Percentiles rank a stretch among this genome's conserved stretches.
phyloP scores from a whole-genome alignment of 1,140 invertebrate species.

The Epicauta chinensis region DNA sequence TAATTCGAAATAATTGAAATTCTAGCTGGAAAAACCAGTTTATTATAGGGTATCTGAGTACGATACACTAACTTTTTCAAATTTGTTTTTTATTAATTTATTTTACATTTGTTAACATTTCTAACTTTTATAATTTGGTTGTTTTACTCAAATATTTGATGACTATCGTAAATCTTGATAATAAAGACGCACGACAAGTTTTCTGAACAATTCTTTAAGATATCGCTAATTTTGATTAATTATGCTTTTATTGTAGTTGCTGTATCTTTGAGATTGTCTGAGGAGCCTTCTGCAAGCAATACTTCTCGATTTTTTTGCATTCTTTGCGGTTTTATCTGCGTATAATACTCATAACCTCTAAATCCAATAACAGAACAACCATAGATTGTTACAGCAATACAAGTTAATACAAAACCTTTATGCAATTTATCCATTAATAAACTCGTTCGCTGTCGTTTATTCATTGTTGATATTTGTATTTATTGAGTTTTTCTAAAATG shows the following conservation, averaged over 20 bases:
- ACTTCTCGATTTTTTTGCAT: slow-evolving; percentile 42
- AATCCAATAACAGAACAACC: slow-evolving; percentile 43
- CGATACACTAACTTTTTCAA: slow-evolving; percentile 27
- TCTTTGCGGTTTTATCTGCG: slow-evolving; percentile 43
- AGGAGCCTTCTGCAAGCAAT: slow-evolving; percentile 47
- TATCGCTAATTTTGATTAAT: too few species aligned
- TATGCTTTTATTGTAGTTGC: slow-evolving; percentile 1
- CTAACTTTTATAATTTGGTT: not conserved
- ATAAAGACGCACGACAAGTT: not conserved
- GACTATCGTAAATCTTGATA: not conserved
- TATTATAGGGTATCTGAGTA: too few species aligned
- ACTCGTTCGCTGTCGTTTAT: slow-evolving; percentile 44
- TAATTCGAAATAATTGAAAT: slow-evolving; percentile 34
- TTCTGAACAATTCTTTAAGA: not conserved
- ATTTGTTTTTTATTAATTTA: not conserved
- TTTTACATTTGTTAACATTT: not conserved
- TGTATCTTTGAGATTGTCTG: slow-evolving; percentile 27
- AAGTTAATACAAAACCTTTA: slow-evolving; percentile 46
- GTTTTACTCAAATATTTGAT: too few species aligned
- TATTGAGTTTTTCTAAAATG: not conserved
- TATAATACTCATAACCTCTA: slow-evolving; percentile 46
- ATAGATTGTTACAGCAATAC: slow-evolving; percentile 47
- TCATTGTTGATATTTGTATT: slow-evolving; percentile 31
- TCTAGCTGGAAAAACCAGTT: too few species aligned
- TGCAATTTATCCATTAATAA: slow-evolving; percentile 46